A percentile compares a stretch with the other conserved stretches of the same genome.
Evolutionary conservation across 2,797 vertebrate genomes (phyloP).

Genomic region (Cheirogaleus major): DNA sequence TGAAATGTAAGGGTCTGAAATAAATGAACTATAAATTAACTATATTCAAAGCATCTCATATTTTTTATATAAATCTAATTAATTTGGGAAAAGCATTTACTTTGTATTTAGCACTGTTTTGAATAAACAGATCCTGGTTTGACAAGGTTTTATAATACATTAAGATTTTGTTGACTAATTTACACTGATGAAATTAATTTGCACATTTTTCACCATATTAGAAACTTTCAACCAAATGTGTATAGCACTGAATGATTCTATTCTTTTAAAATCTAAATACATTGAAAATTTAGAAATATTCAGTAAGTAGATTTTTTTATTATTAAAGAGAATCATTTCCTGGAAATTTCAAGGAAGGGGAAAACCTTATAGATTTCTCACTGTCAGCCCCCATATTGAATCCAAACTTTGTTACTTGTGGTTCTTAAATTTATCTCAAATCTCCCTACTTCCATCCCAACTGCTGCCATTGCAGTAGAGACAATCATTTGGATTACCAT

Average conservation of each 20-base stretch:
- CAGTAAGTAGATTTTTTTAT: not conserved
- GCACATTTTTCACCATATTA: constrained; percentile 6
- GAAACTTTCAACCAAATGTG: not conserved
- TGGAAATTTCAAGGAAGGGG: not conserved
- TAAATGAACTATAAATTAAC: constrained; percentile 55
- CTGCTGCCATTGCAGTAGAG: not conserved
- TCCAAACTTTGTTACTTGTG: not conserved
- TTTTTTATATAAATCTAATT: constrained; percentile 59
- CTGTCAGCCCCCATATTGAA: not conserved
- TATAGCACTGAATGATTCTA: not conserved
- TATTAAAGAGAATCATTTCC: not conserved
- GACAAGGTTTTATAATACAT: constrained; percentile 24
- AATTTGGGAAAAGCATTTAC: constrained; percentile 38
- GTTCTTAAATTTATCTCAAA: not conserved
- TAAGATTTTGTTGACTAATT: constrained; percentile 12
- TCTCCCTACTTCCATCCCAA: not conserved
- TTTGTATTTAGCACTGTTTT: constrained; percentile 40
- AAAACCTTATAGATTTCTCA: not conserved
- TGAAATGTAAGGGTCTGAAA: not conserved
- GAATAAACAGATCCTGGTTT: constrained; percentile 45
- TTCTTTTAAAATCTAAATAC: constrained; percentile 17
- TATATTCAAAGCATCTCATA: not conserved
- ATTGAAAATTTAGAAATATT: not conserved
- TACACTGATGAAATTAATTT: constrained; percentile 42
- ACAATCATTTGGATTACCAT: not conserved